Percentiles rank a stretch among this genome's conserved stretches.
Conservation (phyloP, 1,140 invertebrate species). For the Pomphorhynchus laevis region DNA sequence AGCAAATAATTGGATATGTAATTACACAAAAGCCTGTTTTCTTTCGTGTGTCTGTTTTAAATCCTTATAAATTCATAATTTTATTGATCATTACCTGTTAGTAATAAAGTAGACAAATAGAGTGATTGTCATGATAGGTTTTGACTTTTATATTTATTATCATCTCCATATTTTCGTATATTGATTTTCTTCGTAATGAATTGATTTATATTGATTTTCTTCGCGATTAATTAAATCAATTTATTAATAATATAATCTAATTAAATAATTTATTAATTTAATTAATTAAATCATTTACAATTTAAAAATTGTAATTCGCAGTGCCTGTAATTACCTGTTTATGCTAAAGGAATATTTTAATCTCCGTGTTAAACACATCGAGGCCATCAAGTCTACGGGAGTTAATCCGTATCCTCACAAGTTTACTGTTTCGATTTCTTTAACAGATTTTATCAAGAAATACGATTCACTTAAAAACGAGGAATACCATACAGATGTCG, state of each 20-base stretch:
- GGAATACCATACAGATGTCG: slow-evolving; percentile 33
- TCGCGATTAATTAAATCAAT: background rate
- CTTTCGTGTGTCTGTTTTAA: background rate
- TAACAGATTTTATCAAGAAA: slow-evolving; percentile 54
- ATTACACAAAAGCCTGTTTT: background rate
- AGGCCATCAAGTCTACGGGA: slow-evolving; percentile 35
- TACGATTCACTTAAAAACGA: slow-evolving; percentile 26
- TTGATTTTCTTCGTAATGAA: background rate
- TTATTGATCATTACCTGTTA: background rate
- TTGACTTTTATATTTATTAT: background rate
- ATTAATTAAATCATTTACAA: background rate
- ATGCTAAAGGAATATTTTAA: slow-evolving; percentile 38
- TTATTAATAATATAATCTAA: background rate
- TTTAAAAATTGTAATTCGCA: background rate
- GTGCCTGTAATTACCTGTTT: background rate
- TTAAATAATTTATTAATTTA: slow-evolving; percentile 2
- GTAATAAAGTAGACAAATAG: background rate
- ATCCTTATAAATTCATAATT: background rate
- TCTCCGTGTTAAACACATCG: slow-evolving; percentile 34
- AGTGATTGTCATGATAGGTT: too few species aligned
- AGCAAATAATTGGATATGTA: too few species aligned
- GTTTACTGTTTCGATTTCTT: slow-evolving; percentile 54
- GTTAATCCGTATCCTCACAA: slow-evolving; percentile 83
- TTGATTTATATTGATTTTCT: background rate
- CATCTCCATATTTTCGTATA: background rate